Evolutionary conservation across 2,888 invertebrate species (phyloP).

Genomic region (Hypena proboscidalis): DNA sequence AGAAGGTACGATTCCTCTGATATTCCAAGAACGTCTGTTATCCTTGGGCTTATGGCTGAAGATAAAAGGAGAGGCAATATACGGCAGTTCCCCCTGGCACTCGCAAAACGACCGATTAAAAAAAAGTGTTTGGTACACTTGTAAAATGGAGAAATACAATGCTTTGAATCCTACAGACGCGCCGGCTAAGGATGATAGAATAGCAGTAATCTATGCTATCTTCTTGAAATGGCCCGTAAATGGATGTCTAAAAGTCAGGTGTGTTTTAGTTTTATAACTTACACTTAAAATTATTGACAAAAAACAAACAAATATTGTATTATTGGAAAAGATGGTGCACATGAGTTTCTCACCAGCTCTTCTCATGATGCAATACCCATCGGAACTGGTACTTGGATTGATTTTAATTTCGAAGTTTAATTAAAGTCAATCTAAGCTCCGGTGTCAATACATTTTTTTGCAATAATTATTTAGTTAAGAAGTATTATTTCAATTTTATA

Average conservation of each 20-base stretch:
- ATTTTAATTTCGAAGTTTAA: too few relatives aligned
- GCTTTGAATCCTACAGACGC: slow-evolving; percentile 47
- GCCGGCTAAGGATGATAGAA: slow-evolving; percentile 43
- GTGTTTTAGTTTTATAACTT: too few relatives aligned
- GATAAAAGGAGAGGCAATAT: slow-evolving; percentile 95
- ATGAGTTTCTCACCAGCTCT: too few relatives aligned
- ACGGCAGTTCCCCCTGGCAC: slow-evolving; percentile 90
- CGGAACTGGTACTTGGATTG: too few relatives aligned
- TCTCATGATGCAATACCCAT: too few relatives aligned
- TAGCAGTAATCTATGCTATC: slow-evolving; percentile 87
- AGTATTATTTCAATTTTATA: too few relatives aligned
- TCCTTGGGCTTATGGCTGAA: slow-evolving; percentile 92
- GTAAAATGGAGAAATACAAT: slow-evolving; percentile 54
- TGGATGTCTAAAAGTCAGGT: slow-evolving; percentile 73
- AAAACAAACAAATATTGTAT: too few relatives aligned
- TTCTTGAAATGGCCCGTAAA: slow-evolving; percentile 89
- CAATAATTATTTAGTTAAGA: too few relatives aligned
- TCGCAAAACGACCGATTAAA: slow-evolving; percentile 91
- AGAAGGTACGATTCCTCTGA: slow-evolving; percentile 93
- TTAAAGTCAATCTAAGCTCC: too few relatives aligned
- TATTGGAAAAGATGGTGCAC: too few relatives aligned
- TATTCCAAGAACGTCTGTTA: slow-evolving; percentile 93
- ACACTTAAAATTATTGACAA: too few relatives aligned
- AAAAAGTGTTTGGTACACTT: slow-evolving; percentile 91
- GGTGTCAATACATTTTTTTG: too few relatives aligned